Evolutionary conservation across 2,113 vertebrate genomes (phyloP), one percentile per base, ranked within the genome.

Genomic region (Gambusia holbrooki): DNA sequence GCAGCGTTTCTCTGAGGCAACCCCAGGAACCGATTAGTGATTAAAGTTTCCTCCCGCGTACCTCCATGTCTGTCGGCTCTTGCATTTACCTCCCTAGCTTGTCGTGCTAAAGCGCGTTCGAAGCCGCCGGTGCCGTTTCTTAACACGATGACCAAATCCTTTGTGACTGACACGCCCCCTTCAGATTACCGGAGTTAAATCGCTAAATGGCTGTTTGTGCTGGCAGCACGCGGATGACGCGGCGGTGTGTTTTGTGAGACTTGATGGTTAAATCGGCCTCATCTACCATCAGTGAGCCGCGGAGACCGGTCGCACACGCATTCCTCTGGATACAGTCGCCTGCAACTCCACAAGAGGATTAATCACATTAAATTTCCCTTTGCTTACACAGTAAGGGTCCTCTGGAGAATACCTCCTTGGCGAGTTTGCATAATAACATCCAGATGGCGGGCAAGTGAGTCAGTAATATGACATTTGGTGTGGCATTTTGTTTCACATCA

Each of bases 381-480:
- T 37, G 14, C 69, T 77, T 48, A 73, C 75, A 65, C 62, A 48
- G 67, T 66, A 85, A 87, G 76, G 66, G 75, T 83, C 80, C 86
- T 84, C 86, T 60, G 62, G 90, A 91, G 89, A 89, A 92, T 82
- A 86, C 85, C 91, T 93, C 85, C 82, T 82, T 72, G 85, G 74
- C 48, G 73, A 84, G 83, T 89, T 82, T 88, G 86, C 85, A 91
- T 94, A 92, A 92, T 89, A 86, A 88, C 87, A 89, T 91, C 91
- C 94, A 93, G 93, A 95, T 94, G 93, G 93, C 81, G 51, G 54
- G 63, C 76, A 72, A 88, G 86, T 94, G 94, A 95, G 84, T 95
- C 93, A 94, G 84, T 86, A 37, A 73, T 86, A 69, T 94, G 94
- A 94, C 93, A 94, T 94, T 94, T 94, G 86, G 77, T 76, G 72